Evolutionary conservation across 2,797 vertebrate species (phyloP), one percentile per base, ranked within the genome.

Genomic region (Muraenolepis orangiensis): DNA sequence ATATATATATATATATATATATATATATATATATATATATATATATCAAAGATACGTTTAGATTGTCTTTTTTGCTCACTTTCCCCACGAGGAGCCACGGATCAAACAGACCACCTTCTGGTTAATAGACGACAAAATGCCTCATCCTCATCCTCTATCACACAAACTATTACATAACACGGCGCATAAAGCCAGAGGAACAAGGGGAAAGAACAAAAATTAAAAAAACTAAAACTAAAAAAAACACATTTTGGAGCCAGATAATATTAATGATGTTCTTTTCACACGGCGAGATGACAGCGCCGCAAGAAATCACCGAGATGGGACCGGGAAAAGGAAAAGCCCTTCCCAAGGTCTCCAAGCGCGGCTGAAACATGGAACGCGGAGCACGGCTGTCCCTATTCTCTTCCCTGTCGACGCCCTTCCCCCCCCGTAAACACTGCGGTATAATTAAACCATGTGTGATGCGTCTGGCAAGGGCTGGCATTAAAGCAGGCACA

Each of bases 371-470:
- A 82, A 76, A 30, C 68, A 40, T 36, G 7, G n/a, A 16, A 61
- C 36, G 28, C n/a, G n/a, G n/a, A n/a, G 66, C 30, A 42, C 8
- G 57, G 57, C 57, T 20, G 57, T 34, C 36, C 57, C n/a, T 30
- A 26, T 64, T 75, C n/a, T 30, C 26, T 64, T 75, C 6, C 11
- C 61, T 66, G 66, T 46, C 23, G 30, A 36, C 57, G 31, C 57
- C 66, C 28, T 26, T 67, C 13, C 31, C 13, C 31, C 76, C 46
- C 40, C 0, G 14, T 14, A 72, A 66, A 72, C 31, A 23, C 26
- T 26, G 46, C 68, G 76, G 46, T 42, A 78, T 66, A 66, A 75
- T 76, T 68, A 79, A 79, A 76, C 30, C 51, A 70, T 73, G 78
- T 70, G 23, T 18, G 61, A 57, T 36, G 31, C n/a, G 10, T 51